These are phyloP conservation scores for Drosophila subsilvestris DNA, from an alignment of 2,888 invertebrate species.

Conservation along the genomic window DNA sequence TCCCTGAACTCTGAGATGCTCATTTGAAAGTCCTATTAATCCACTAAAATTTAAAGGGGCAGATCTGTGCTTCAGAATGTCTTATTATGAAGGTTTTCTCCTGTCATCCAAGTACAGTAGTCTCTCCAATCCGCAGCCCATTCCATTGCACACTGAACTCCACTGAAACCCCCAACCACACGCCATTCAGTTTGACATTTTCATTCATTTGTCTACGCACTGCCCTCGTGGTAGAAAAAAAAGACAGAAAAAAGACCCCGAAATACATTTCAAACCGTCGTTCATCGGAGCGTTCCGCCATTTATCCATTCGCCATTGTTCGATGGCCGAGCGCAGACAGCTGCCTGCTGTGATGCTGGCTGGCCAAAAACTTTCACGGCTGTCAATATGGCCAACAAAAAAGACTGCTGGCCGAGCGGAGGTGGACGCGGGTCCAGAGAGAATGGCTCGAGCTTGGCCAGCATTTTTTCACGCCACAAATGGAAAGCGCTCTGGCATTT, in stretches of 20 bases:
- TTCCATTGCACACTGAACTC: not conserved
- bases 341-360: conserved; percentile 59
- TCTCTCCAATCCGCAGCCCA: not conserved
- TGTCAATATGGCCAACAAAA: conserved; percentile 65
- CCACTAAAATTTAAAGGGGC: not conserved
- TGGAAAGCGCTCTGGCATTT: conserved; percentile 73
- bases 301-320: conserved; percentile 61
- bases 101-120: not conserved
- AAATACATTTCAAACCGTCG: conserved; percentile 53
- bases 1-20: too few relatives aligned
- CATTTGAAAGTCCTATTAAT: too few relatives aligned
- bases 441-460: conserved; percentile 70
- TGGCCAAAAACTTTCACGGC: conserved; percentile 64
- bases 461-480: conserved; percentile 75
- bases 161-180: conserved; percentile 35
- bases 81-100: not conserved
- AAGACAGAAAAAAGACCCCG: conserved; percentile 13
- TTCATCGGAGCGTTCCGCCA: conserved; percentile 62
- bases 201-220: conserved; percentile 78
- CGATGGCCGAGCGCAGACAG: conserved; percentile 53
- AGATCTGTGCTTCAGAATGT: not conserved
- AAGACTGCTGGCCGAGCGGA: not conserved
- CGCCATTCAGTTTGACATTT: conserved; percentile 72
- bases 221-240: conserved; percentile 28
- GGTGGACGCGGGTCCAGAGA: conserved; percentile 7